A percentile compares a stretch with the other conserved stretches of the same genome.
Conservation (phyloP, 2,113 vertebrate genomes). For the Trochalopteron elliotii region DNA sequence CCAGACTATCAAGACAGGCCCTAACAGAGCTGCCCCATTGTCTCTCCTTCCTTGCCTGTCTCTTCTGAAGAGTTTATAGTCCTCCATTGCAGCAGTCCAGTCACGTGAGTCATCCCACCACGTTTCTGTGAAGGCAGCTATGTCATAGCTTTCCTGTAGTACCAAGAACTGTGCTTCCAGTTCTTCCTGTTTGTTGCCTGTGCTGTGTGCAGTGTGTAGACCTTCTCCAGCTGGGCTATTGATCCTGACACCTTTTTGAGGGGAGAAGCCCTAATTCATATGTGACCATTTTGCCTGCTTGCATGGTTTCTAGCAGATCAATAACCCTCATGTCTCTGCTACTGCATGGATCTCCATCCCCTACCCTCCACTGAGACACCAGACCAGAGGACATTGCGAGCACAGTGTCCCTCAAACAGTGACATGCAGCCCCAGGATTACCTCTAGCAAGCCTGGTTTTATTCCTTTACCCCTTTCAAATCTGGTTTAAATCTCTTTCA, state of each 20-base stretch:
- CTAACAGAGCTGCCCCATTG: background rate
- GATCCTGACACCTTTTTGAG: background rate
- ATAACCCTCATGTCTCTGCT: background rate
- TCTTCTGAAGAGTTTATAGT: background rate
- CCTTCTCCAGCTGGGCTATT: background rate
- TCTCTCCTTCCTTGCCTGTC: background rate
- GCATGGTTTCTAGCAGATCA: background rate
- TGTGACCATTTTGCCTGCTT: background rate
- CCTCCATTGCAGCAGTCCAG: background rate
- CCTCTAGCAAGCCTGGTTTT: background rate
- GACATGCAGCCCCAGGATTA: background rate
- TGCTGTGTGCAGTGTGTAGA: background rate
- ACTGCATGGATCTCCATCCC: background rate
- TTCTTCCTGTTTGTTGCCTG: background rate
- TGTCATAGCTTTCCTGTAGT: background rate
- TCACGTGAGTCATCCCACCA: background rate
- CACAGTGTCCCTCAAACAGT: background rate
- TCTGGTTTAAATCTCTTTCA: background rate
- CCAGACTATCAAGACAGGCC: background rate
- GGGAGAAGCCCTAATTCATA: background rate
- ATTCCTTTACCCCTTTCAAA: background rate
- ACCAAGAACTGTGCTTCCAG: background rate
- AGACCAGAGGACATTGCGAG: background rate
- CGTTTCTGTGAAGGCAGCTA: accelerated
- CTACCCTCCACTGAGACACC: background rate